Evolutionary conservation across 2,797 vertebrate species (phyloP).

Genomic region (Sphenopsis melanotis): DNA sequence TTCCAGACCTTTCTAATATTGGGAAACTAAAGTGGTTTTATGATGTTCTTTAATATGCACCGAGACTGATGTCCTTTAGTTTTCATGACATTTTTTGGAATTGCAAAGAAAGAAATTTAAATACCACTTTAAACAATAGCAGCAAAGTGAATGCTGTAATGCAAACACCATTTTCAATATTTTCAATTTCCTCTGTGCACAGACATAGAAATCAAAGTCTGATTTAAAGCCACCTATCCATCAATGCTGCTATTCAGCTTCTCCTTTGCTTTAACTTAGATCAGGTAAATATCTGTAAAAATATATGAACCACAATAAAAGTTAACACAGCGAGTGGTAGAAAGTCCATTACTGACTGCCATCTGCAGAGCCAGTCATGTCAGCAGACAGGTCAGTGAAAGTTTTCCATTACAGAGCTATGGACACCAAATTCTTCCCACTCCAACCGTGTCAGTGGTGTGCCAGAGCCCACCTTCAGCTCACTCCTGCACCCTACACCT

Average conservation of each 20-base stretch:
- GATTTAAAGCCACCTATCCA: neutral
- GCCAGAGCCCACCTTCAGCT: neutral
- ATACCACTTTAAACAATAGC: neutral
- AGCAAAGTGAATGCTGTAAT: neutral
- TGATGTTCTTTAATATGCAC: neutral
- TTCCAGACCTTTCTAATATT: neutral
- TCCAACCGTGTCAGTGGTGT: rapidly evolving
- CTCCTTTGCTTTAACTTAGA: neutral
- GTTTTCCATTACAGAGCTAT: neutral
- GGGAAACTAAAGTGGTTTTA: neutral
- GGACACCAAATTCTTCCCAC: neutral
- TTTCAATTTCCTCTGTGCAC: neutral
- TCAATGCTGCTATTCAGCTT: neutral
- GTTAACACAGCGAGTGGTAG: neutral
- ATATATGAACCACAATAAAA: neutral
- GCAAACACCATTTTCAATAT: neutral
- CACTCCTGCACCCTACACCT: rapidly evolving
- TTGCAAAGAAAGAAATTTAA: neutral
- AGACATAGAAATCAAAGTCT: neutral
- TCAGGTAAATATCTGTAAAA: neutral
- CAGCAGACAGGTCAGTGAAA: neutral
- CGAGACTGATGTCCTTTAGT: neutral
- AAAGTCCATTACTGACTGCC: neutral
- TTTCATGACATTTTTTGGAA: neutral
- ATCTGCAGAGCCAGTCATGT: neutral